phyloP scores from a whole-genome alignment of 1,140 invertebrate species.

The Piezodorus guildinii region DNA sequence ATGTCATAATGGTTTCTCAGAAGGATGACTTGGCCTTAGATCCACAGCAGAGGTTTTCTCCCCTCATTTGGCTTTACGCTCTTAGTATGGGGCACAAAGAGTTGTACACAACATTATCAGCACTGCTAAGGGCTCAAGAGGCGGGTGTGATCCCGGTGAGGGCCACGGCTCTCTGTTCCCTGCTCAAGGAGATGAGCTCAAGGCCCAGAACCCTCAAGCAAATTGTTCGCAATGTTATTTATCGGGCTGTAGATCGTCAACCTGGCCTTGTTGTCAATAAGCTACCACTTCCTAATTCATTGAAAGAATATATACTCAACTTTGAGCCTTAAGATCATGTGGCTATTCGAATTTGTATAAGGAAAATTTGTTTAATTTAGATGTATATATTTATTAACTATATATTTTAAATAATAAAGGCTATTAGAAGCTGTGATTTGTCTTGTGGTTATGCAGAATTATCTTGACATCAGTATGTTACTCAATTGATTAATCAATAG shows the following conservation, averaged over 20 bases:
- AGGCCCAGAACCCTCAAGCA: conserved; percentile 51
- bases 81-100: conserved; percentile 52
- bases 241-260: conserved; percentile 45
- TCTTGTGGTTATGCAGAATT: too few relatives aligned
- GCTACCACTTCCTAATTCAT: conserved; percentile 48
- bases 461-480: too few relatives aligned
- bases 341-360: too few relatives aligned
- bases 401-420: too few relatives aligned
- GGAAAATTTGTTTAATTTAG: too few relatives aligned
- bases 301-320: conserved; percentile 58
- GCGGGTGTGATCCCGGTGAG: conserved; percentile 51
- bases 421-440: too few relatives aligned
- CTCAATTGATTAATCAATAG: too few relatives aligned
- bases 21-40: conserved; percentile 56
- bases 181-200: conserved; percentile 48
- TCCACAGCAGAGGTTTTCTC: conserved; percentile 46
- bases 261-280: conserved; percentile 51
- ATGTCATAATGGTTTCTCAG: conserved; percentile 51
- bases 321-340: conserved; percentile 40
- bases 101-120: conserved; percentile 48
- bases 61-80: conserved; percentile 54
- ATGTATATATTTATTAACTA: too few relatives aligned
- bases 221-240: conserved; percentile 51
- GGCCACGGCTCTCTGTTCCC: conserved; percentile 44
- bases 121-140: conserved; percentile 48